These are phyloP conservation scores for Haliclona indistincta DNA, from an alignment of 37 sponge, comb jelly and placozoan genomes.

Conservation along the genomic window DNA sequence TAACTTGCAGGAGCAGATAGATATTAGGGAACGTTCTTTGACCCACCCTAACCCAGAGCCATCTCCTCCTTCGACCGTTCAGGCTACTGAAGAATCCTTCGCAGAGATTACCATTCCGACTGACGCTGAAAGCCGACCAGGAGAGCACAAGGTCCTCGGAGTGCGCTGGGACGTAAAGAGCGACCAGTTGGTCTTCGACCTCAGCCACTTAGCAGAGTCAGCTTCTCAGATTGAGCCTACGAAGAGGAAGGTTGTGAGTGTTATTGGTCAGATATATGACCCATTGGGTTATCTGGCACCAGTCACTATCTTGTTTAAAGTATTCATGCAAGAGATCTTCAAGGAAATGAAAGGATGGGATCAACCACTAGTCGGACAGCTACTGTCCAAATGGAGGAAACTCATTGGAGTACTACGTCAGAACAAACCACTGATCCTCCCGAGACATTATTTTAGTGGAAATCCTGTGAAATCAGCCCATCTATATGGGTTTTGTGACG, in stretches of 20 bases:
- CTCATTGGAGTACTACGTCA: slow-evolving; percentile 2
- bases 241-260: too few species aligned
- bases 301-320: slow-evolving; percentile 26
- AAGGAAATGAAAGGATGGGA: slow-evolving; percentile 19
- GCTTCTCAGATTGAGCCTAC: slow-evolving; percentile 7
- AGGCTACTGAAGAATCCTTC: slow-evolving; percentile 23
- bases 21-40: slow-evolving; percentile 10
- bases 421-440: slow-evolving; percentile 7
- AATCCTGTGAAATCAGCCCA: not conserved
- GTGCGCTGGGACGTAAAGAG: slow-evolving; percentile 27
- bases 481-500: slow-evolving; percentile 15
- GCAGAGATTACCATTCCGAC: slow-evolving; percentile 13
- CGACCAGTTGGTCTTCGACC: slow-evolving; percentile 31
- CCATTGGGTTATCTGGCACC: slow-evolving; percentile 29
- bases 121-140: not conserved
- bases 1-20: slow-evolving; percentile 19
- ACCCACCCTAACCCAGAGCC: not conserved
- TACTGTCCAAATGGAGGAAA: slow-evolving; percentile 12
- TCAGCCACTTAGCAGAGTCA: slow-evolving; percentile 2
- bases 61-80: slow-evolving; percentile 10
- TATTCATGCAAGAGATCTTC: slow-evolving; percentile 6
- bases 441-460: not conserved
- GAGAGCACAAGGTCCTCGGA: slow-evolving; percentile 39
- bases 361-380: slow-evolving; percentile 23
- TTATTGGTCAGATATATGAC: slow-evolving; percentile 38